A percentile compares a stretch with the other conserved stretches of the same genome.
Conservation (phyloP, 2,113 vertebrate species). For the Boleophthalmus pectinirostris region DNA sequence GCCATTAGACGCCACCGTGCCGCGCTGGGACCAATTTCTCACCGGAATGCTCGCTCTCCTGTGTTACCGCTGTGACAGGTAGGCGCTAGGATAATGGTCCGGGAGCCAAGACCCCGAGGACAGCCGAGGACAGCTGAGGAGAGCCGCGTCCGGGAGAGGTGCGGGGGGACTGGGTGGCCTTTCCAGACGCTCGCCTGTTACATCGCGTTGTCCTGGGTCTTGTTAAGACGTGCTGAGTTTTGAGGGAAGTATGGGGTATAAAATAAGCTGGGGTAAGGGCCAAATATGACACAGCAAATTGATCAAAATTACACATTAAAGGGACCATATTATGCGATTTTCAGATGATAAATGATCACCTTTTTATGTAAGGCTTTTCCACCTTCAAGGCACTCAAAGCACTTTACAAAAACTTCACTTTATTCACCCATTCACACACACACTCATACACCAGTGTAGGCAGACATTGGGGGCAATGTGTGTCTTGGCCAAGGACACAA, state of each 20-base stretch:
- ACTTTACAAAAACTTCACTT: no score
- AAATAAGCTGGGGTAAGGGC: background rate
- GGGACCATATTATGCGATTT: no score
- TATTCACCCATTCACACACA: no score
- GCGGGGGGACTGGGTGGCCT: background rate
- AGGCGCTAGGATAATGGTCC: background rate
- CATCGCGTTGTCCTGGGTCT: background rate
- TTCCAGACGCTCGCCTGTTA: background rate
- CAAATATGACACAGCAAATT: background rate
- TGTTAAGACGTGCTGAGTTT: background rate
- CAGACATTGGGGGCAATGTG: no score
- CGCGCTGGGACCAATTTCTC: conserved; percentile 11
- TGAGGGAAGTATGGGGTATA: background rate
- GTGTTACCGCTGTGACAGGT: background rate
- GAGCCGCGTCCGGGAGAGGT: background rate
- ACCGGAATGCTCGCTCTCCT: background rate
- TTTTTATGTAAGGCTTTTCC: no score
- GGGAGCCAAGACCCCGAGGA: conserved; percentile 4
- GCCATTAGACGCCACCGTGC: background rate
- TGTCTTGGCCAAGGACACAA: no score
- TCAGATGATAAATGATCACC: no score
- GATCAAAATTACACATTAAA: background rate
- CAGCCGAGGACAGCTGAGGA: background rate
- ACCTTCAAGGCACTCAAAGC: no score
- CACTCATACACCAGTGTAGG: no score